Percentiles rank a stretch among this genome's conserved stretches.
Evolutionary conservation across 2,888 invertebrate species (phyloP).

Genomic region (Lucinisca nassula): DNA sequence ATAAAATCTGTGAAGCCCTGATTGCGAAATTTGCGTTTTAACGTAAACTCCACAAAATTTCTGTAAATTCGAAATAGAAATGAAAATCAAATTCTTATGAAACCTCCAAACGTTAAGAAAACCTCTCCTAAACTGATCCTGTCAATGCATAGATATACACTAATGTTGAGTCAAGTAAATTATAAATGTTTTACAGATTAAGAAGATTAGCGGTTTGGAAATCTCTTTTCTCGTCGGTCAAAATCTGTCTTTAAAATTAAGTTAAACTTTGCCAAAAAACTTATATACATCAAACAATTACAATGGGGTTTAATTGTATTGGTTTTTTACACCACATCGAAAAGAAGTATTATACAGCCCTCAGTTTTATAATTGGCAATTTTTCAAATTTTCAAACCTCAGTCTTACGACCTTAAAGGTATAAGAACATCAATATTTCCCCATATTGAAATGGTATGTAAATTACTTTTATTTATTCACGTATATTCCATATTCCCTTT

Average conservation of each 20-base stretch:
- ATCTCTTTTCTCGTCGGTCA: not conserved
- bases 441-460: not conserved
- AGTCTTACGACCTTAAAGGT: not conserved
- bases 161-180: not conserved
- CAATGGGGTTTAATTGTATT: slow-evolving; percentile 1
- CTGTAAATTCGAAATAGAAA: no score
- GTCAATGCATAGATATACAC: no score
- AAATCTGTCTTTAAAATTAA: slow-evolving; percentile 6
- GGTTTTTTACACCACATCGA: not conserved
- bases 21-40: no score
- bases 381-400: not conserved
- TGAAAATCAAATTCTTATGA: no score
- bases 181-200: not conserved
- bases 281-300: not conserved
- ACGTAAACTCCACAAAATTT: no score
- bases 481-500: not conserved
- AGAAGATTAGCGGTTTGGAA: not conserved
- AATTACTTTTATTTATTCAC: not conserved
- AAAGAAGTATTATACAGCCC: not conserved
- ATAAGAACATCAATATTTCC: slow-evolving; percentile 6
- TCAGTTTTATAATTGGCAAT: slow-evolving; percentile 6
- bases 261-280: not conserved
- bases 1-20: no score
- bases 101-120: no score
- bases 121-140: no score